phyloP scores from a whole-genome alignment of 2,888 invertebrate genomes.

The Eremobia ochroleuca region DNA sequence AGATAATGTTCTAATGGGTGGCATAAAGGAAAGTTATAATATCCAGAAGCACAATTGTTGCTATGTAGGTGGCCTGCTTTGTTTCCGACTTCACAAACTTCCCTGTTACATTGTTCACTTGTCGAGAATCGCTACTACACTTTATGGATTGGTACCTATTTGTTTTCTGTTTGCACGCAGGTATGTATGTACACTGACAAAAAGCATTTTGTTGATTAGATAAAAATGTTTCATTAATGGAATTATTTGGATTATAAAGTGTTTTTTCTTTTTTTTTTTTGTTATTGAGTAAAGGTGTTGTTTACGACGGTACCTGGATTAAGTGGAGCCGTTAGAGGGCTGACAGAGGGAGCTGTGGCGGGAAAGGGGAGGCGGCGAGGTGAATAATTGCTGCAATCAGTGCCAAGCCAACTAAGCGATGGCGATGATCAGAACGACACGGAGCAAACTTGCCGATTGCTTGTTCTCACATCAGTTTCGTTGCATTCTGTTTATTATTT shows the following conservation, averaged over 20 bases:
- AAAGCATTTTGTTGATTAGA: conserved; percentile 78
- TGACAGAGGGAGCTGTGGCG: conserved; percentile 74
- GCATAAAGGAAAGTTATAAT: conserved; percentile 78
- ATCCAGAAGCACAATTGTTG: conserved; percentile 79
- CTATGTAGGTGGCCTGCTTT: conserved; percentile 81
- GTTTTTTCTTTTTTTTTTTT: conserved; percentile 66
- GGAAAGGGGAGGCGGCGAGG: conserved; percentile 80
- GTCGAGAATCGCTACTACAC: conserved; percentile 77
- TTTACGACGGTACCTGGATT: conserved; percentile 70
- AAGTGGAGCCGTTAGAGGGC: conserved; percentile 77
- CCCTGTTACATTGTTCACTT: conserved; percentile 80
- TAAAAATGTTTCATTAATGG: conserved; percentile 68
- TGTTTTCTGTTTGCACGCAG: conserved; percentile 74
- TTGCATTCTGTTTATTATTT: background rate
- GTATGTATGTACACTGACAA: conserved; percentile 65
- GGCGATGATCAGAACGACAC: conserved; percentile 73
- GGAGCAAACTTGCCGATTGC: conserved; percentile 68
- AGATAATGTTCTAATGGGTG: conserved; percentile 76
- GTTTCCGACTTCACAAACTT: conserved; percentile 81
- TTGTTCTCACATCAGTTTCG: conserved; percentile 32
- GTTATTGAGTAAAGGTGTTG: conserved; percentile 62
- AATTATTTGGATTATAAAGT: conserved; percentile 22
- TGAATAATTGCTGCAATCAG: conserved; percentile 88
- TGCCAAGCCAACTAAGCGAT: conserved; percentile 81
- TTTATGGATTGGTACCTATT: conserved; percentile 79